These are phyloP conservation scores for Siniperca obscura DNA, from an alignment of 2,797 vertebrate species.

Conservation along the genomic window DNA sequence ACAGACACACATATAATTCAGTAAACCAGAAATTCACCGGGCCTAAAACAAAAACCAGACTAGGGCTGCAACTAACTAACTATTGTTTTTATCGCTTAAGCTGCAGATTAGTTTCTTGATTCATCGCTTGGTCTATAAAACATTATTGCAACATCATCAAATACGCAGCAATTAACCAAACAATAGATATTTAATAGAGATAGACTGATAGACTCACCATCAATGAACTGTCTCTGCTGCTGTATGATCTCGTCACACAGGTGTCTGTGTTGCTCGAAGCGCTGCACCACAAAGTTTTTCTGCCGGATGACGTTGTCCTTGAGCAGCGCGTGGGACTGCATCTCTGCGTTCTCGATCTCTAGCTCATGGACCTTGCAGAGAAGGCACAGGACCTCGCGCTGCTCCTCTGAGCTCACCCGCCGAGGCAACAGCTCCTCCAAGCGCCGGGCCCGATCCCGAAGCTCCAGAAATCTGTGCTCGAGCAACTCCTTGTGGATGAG, in stretches of 20 bases:
- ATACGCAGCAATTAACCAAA: too few species aligned
- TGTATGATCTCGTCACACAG: slow-evolving; percentile 92
- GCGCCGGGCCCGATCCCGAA: slow-evolving; percentile 81
- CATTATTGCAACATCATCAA: not conserved
- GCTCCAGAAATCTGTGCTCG: slow-evolving; percentile 85
- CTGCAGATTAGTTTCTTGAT: not conserved
- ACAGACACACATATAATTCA: not conserved
- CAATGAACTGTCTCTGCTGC: slow-evolving; percentile 90
- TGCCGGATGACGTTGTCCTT: slow-evolving; percentile 90
- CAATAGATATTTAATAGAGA: too few species aligned
- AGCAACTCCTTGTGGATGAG: slow-evolving; percentile 78
- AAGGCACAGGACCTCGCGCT: slow-evolving; percentile 89
- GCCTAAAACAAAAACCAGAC: not conserved
- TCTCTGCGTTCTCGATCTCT: slow-evolving; percentile 89
- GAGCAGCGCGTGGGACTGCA: slow-evolving; percentile 87
- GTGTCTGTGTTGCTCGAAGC: slow-evolving; percentile 88
- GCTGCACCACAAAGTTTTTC: slow-evolving; percentile 87
- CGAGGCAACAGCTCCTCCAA: slow-evolving; percentile 88
- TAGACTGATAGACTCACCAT: slow-evolving; percentile 64
- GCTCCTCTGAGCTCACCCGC: slow-evolving; percentile 88
- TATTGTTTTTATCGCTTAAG: not conserved
- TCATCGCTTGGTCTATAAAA: not conserved
- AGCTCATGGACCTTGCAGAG: slow-evolving; percentile 92
- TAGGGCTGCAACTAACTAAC: not conserved
- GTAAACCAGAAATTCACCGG: not conserved